Percentiles rank a stretch among this genome's conserved stretches.
Conservation (phyloP, 1,140 invertebrate species). For the Tribolium madens region DNA sequence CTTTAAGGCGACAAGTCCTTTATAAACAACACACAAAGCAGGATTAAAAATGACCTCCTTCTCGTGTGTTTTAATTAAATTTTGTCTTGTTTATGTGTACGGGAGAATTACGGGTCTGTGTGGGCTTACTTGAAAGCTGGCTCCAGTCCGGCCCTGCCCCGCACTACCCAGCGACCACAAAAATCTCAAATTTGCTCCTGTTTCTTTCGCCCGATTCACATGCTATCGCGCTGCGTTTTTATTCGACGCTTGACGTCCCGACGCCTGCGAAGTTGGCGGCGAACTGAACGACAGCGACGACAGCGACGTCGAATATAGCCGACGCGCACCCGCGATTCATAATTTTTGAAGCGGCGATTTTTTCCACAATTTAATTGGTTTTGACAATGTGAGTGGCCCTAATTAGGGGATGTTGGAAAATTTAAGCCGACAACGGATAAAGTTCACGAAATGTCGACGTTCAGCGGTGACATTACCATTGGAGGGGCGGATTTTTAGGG, state of each 20-base stretch:
- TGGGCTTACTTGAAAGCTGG: neutral
- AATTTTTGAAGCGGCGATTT: constrained; percentile 27
- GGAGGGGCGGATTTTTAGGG: neutral
- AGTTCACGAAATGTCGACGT: constrained; percentile 28
- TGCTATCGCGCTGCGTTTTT: constrained; percentile 28
- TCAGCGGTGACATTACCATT: constrained; percentile 16
- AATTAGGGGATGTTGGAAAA: constrained; percentile 15
- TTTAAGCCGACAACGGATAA: constrained; percentile 6
- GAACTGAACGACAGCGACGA: constrained; percentile 51
- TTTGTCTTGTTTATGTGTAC: constrained; percentile 6
- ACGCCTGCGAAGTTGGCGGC: constrained; percentile 48
- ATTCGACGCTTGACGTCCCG: constrained; percentile 29
- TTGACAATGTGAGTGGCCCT: constrained; percentile 3
- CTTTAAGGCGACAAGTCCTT: constrained; percentile 9
- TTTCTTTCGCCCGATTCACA: constrained; percentile 27
- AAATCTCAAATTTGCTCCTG: neutral
- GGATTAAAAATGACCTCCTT: constrained; percentile 22
- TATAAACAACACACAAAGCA: constrained; percentile 5
- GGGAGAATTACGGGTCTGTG: neutral
- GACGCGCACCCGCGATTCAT: constrained; percentile 40
- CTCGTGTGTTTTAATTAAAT: constrained; percentile 16
- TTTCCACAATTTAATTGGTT: constrained; percentile 18
- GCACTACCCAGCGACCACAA: neutral
- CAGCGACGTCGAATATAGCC: constrained; percentile 45
- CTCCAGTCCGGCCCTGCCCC: neutral